phyloP scores from a whole-genome alignment of 2,797 vertebrate species.

The Hoplostethus mediterraneus region DNA sequence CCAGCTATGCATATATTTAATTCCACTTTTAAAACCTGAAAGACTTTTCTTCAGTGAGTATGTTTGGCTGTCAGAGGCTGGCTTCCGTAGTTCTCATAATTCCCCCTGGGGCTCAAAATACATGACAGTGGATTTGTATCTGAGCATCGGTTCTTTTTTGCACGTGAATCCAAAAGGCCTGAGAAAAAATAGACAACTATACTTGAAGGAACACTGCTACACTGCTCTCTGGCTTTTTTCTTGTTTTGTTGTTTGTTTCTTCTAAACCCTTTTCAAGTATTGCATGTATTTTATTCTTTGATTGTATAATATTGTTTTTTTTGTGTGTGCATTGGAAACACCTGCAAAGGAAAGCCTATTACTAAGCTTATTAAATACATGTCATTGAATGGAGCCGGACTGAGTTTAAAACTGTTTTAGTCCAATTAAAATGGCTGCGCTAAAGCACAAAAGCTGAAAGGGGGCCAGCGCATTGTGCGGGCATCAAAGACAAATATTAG shows the following conservation, averaged over 20 bases:
- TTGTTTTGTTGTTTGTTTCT: neutral
- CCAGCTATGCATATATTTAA: conserved; percentile 19
- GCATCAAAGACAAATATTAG: conserved; percentile 57
- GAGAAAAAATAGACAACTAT: neutral
- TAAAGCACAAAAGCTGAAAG: conserved; percentile 35
- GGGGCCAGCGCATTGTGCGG: conserved; percentile 26
- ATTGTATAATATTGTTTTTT: neutral
- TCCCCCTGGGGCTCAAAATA: conserved; percentile 21
- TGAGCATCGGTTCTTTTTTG: neutral
- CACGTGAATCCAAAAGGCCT: conserved; percentile 9
- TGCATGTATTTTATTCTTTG: neutral
- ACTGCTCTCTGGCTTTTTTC: neutral
- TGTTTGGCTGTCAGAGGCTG: conserved; percentile 32
- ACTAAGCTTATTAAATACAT: neutral
- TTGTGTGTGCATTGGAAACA: neutral
- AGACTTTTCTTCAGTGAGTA: conserved; percentile 25
- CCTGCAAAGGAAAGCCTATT: neutral
- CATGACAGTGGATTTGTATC: conserved; percentile 1
- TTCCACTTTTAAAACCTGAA: conserved; percentile 26
- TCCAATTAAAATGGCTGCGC: conserved; percentile 28
- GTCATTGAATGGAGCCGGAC: neutral
- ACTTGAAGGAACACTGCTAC: neutral
- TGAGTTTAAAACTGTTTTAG: neutral
- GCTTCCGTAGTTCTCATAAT: conserved; percentile 30
- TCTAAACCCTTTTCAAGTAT: neutral